A percentile compares a stretch with the other conserved stretches of the same genome.
Evolutionary conservation across 2,113 vertebrate genomes (phyloP).

Genomic region (Lamprologus tigripictilis): DNA sequence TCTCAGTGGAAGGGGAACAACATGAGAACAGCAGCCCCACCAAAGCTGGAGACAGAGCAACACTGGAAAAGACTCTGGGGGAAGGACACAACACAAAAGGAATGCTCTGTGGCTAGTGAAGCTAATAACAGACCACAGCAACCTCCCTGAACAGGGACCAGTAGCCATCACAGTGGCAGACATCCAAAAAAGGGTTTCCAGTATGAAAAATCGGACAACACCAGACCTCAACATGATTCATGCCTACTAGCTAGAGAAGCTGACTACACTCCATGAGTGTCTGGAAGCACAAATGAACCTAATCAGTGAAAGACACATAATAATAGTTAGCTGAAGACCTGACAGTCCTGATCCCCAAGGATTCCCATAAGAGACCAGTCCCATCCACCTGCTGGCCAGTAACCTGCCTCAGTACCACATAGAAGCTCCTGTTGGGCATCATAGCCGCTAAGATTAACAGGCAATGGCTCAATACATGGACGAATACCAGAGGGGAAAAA

Average conservation of each 20-base stretch:
- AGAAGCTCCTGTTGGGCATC: not conserved
- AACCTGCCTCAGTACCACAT: rapidly evolving
- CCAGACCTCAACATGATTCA: not conserved
- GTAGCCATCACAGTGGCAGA: not conserved
- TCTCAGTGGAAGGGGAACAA: not conserved
- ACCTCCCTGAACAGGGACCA: not conserved
- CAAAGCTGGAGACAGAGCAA: not conserved
- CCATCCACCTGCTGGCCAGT: not conserved
- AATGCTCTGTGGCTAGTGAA: not conserved
- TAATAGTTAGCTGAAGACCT: not conserved
- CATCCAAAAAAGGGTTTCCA: not conserved
- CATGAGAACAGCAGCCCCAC: not conserved
- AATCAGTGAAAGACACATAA: not conserved
- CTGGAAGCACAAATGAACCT: not conserved
- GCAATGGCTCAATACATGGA: not conserved
- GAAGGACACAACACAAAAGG: not conserved
- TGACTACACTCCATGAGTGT: not conserved
- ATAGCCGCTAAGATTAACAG: not conserved
- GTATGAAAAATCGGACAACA: not conserved
- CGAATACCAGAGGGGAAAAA: not conserved
- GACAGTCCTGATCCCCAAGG: not conserved
- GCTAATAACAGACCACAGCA: not conserved
- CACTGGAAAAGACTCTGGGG: not conserved
- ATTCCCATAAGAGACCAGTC: not conserved
- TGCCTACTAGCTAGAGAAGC: not conserved